These are phyloP conservation scores for Gandaritis pyraliata DNA, from an alignment of 2,888 invertebrate species.

Conservation along the genomic window DNA sequence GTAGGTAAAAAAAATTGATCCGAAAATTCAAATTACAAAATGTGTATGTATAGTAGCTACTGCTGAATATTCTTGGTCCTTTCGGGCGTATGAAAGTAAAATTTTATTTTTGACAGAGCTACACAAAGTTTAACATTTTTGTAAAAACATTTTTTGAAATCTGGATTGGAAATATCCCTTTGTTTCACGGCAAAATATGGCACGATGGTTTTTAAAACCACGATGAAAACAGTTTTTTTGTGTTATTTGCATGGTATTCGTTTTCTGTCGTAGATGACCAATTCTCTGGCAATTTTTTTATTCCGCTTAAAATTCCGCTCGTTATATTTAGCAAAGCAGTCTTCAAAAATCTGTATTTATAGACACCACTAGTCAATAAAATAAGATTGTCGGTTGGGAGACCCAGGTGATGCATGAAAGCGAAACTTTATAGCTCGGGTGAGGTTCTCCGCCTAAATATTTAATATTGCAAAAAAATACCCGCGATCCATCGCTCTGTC, in stretches of 20 bases:
- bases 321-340: background rate
- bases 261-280: too few species aligned
- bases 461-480: slow-evolving; percentile 72
- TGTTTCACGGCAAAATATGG: background rate
- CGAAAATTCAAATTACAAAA: too few species aligned
- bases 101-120: background rate
- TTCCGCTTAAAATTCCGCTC: too few species aligned
- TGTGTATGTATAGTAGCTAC: too few species aligned
- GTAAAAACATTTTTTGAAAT: background rate
- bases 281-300: too few species aligned
- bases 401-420: slow-evolving; percentile 78
- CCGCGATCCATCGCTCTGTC: slow-evolving; percentile 65
- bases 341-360: background rate
- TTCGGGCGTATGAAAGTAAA: too few species aligned
- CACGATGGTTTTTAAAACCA: background rate
- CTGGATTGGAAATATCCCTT: background rate
- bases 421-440: slow-evolving; percentile 73
- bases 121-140: background rate
- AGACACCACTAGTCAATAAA: slow-evolving; percentile 67
- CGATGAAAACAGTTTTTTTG: background rate
- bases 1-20: too few species aligned
- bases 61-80: too few species aligned
- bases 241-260: too few species aligned
- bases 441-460: slow-evolving; percentile 79
- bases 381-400: slow-evolving; percentile 72